Percentiles rank a stretch among this genome's conserved stretches.
Evolutionary conservation across 2,888 invertebrate species (phyloP).

Genomic region (Agriotes lineatus): DNA sequence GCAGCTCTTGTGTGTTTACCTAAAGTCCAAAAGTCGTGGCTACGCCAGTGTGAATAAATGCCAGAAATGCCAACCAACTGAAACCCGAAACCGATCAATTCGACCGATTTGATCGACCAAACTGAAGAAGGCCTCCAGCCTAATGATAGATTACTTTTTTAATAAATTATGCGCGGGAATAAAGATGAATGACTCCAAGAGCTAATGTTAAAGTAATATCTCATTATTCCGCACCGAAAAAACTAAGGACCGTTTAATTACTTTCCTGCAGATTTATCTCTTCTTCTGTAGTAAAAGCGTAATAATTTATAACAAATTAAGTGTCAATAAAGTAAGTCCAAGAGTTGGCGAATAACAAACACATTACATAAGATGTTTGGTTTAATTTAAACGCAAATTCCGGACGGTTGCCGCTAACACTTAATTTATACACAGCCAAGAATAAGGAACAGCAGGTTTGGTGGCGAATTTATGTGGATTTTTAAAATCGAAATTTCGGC

Average conservation of each 20-base stretch:
- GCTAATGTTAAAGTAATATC: constrained; percentile 28
- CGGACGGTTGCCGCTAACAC: too few species aligned
- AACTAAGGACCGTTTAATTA: constrained; percentile 3
- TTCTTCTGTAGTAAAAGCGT: neutral
- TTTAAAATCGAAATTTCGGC: too few species aligned
- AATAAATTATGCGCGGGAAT: constrained; percentile 25
- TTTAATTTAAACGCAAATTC: too few species aligned
- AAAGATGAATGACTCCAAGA: constrained; percentile 27
- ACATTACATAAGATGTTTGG: too few species aligned
- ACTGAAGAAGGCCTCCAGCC: constrained; percentile 3
- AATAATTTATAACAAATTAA: neutral
- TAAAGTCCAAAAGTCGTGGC: too few species aligned
- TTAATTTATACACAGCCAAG: too few species aligned
- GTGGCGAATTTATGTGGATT: too few species aligned
- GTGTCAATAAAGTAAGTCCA: neutral
- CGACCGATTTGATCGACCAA: constrained; percentile 29
- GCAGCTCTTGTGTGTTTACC: too few species aligned
- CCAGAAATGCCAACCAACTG: constrained; percentile 10
- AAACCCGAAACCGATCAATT: constrained; percentile 27
- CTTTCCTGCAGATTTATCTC: neutral
- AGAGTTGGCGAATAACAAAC: neutral
- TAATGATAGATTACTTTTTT: constrained; percentile 34
- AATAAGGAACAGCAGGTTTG: too few species aligned
- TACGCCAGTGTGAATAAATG: too few species aligned
- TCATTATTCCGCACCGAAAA: constrained; percentile 12